These are phyloP conservation scores for Diachrysia chrysitis DNA, from an alignment of 2,888 invertebrate species.

Conservation along the genomic window DNA sequence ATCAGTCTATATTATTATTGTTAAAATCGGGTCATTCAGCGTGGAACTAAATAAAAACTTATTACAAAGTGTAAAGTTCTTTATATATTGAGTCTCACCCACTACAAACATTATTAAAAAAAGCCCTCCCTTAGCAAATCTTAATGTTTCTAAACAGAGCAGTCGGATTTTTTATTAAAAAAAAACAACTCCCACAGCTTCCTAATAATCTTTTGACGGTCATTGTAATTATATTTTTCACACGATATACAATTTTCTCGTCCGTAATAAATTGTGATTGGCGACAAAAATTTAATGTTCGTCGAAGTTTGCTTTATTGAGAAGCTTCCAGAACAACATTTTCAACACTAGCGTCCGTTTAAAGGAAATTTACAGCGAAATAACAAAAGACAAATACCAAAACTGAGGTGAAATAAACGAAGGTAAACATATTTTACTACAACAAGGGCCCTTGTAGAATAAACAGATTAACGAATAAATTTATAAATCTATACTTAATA, in stretches of 20 bases:
- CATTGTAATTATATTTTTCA: conserved; percentile 40
- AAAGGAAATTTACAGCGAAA: conserved; percentile 30
- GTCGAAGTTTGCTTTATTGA: conserved; percentile 30
- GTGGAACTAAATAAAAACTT: no score
- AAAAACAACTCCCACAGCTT: background rate
- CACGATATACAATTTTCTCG: conserved; percentile 37
- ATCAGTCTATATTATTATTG: no score
- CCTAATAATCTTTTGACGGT: conserved; percentile 28
- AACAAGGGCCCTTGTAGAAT: background rate
- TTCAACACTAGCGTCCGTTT: conserved; percentile 23
- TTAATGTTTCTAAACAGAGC: no score
- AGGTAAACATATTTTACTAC: background rate
- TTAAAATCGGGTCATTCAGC: no score
- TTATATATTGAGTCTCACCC: no score
- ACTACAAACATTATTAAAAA: no score
- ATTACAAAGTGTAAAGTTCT: no score
- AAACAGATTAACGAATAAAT: background rate
- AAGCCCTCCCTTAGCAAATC: no score
- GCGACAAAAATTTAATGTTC: conserved; percentile 40
- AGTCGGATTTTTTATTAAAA: no score
- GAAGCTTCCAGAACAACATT: conserved; percentile 37
- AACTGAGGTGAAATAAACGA: background rate
- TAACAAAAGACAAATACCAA: conserved; percentile 34
- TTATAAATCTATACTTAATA: no score
- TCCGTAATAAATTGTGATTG: conserved; percentile 32